A percentile compares a stretch with the other conserved stretches of the same genome.
Evolutionary conservation across 2,797 vertebrate genomes (phyloP).

Genomic region (Choloepus didactylus): DNA sequence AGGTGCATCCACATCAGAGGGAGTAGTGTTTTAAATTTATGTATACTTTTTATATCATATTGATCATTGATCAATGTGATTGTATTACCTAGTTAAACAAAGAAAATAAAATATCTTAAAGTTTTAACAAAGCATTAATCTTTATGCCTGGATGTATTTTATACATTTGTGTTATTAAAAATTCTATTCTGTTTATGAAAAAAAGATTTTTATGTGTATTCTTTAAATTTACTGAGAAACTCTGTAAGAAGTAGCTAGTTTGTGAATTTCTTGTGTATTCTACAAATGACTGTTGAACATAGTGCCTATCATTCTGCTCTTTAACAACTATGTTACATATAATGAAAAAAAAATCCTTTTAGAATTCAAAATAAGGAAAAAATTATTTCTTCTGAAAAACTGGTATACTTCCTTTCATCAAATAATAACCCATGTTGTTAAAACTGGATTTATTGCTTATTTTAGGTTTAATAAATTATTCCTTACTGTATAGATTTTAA

Average conservation of each 20-base stretch:
- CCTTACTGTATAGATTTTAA: not conserved
- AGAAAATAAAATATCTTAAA: not conserved
- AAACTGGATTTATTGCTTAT: not conserved
- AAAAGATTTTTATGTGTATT: not conserved
- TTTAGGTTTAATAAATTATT: not conserved
- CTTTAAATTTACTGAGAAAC: not conserved
- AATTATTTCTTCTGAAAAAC: not conserved
- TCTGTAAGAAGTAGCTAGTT: not conserved
- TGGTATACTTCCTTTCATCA: not conserved
- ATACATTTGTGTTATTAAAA: not conserved
- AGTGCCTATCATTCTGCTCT: not conserved
- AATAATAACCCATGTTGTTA: not conserved
- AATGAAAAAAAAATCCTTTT: not conserved
- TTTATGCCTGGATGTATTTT: not conserved
- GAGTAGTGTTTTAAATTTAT: not conserved
- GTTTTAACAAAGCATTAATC: not conserved
- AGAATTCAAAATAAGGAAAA: constrained; percentile 11
- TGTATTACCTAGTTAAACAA: not conserved
- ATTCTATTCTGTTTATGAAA: not conserved
- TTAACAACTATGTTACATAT: not conserved
- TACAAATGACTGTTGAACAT: not conserved
- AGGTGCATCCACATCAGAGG: no score
- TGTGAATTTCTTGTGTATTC: not conserved
- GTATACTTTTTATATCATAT: not conserved
- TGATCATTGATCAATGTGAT: not conserved